A percentile compares a stretch with the other conserved stretches of the same genome.
Conservation (phyloP, 2,797 vertebrate genomes). For the Hippoglossus hippoglossus region DNA sequence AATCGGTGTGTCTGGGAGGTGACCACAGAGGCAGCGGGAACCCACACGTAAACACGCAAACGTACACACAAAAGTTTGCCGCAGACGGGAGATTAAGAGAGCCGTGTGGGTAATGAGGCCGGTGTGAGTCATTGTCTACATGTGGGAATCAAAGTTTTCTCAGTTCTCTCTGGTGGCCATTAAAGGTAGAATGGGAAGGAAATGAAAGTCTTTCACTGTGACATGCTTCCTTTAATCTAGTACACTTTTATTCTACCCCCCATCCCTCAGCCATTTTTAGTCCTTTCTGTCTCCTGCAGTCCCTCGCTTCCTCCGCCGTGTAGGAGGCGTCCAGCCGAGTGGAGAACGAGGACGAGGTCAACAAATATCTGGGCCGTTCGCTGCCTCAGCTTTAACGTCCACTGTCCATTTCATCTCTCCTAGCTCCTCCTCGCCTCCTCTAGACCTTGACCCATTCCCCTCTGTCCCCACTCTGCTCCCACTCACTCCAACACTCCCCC, state of each 20-base stretch:
- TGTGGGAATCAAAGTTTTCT: slow-evolving; percentile 44
- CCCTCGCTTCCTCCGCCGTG: slow-evolving; percentile 27
- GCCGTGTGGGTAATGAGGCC: slow-evolving; percentile 52
- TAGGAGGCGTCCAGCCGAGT: slow-evolving; percentile 24
- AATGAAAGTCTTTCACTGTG: slow-evolving; percentile 42
- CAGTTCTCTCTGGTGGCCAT: slow-evolving; percentile 43
- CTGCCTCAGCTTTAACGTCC: slow-evolving; percentile 39
- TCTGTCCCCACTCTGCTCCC: slow-evolving; percentile 25
- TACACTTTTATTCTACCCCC: slow-evolving; percentile 16
- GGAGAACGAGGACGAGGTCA: slow-evolving; percentile 60
- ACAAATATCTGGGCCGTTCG: slow-evolving; percentile 52
- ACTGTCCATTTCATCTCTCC: slow-evolving; percentile 40
- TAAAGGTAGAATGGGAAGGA: slow-evolving; percentile 29
- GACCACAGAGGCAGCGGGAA: slow-evolving; percentile 43
- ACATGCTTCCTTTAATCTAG: slow-evolving; percentile 49
- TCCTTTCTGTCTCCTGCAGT: slow-evolving; percentile 19
- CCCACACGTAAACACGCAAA: slow-evolving; percentile 41
- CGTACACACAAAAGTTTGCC: slow-evolving; percentile 35
- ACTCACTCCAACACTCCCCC: slow-evolving; percentile 35
- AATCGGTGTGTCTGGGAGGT: slow-evolving; percentile 60
- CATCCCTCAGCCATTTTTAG: slow-evolving; percentile 43
- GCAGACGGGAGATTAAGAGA: slow-evolving; percentile 27
- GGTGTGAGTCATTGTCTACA: slow-evolving; percentile 39
- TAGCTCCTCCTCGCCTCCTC: slow-evolving; percentile 32
- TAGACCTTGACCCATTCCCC: slow-evolving; percentile 71